phyloP scores from a whole-genome alignment of 1,140 invertebrate species.

The Diachasmimorpha longicaudata region DNA sequence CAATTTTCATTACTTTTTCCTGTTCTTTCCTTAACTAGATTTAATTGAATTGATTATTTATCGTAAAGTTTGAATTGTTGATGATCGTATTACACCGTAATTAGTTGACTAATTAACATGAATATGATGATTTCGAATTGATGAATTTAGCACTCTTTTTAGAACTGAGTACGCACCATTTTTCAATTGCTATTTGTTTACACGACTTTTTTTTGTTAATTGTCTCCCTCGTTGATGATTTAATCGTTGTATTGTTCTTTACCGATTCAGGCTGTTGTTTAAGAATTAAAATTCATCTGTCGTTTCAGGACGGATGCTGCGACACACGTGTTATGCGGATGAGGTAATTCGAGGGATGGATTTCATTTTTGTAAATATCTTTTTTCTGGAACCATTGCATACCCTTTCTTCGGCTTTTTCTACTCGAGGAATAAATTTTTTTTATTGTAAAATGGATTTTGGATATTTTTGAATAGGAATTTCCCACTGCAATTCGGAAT shows the following conservation, averaged over 20 bases:
- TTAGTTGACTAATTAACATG: neutral
- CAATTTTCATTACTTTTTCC: neutral
- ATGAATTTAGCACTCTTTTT: conserved; percentile 23
- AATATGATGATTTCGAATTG: neutral
- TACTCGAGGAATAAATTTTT: neutral
- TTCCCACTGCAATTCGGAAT: too few relatives aligned
- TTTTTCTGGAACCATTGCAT: neutral
- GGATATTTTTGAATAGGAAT: too few relatives aligned
- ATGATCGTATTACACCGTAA: neutral
- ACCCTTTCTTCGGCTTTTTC: too few relatives aligned
- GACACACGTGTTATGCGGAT: conserved; percentile 15
- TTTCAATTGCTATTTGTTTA: conserved; percentile 22
- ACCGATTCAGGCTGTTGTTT: neutral
- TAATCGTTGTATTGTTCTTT: neutral
- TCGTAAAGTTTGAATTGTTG: neutral
- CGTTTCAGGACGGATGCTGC: conserved; percentile 22
- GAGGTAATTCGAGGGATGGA: neutral
- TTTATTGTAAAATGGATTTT: too few relatives aligned
- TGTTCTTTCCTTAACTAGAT: neutral
- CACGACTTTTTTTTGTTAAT: conserved; percentile 21
- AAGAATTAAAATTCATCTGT: conserved; percentile 22
- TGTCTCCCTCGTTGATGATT: conserved; percentile 5
- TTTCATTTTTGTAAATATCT: neutral
- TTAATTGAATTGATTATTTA: neutral
- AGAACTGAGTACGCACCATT: conserved; percentile 28